Evolutionary conservation across 2,888 invertebrate genomes (phyloP).

Genomic region (Oxycera nigricornis): DNA sequence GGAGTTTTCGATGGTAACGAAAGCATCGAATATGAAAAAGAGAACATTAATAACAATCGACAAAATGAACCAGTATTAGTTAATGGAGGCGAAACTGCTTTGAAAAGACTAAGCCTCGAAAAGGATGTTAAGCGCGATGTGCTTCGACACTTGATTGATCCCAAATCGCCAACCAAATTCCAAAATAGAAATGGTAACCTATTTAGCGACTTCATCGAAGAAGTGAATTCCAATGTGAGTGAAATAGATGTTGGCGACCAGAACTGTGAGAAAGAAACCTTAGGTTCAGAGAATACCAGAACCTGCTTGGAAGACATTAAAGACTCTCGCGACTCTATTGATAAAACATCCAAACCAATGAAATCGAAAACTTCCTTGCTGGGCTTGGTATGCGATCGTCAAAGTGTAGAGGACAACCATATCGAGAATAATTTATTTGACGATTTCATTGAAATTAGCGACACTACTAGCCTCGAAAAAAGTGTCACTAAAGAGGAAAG

Average conservation of each 20-base stretch:
- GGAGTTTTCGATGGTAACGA: slow-evolving; percentile 48
- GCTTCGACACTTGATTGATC: slow-evolving; percentile 16
- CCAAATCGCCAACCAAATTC: background rate
- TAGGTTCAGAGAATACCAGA: background rate
- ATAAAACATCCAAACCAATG: background rate
- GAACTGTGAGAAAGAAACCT: background rate
- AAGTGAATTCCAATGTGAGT: background rate
- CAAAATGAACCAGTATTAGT: background rate
- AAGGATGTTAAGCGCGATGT: slow-evolving; percentile 12
- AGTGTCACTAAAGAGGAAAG: background rate
- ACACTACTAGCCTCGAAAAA: too few relatives aligned
- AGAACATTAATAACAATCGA: background rate
- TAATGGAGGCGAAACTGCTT: background rate
- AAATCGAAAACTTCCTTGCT: background rate
- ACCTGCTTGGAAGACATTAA: background rate
- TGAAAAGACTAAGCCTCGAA: background rate
- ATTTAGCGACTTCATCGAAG: slow-evolving; percentile 20
- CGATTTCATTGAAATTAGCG: background rate
- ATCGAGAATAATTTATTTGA: background rate
- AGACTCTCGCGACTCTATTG: background rate
- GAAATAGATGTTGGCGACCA: background rate
- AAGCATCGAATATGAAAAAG: slow-evolving; percentile 43
- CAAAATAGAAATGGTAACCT: slow-evolving; percentile 9
- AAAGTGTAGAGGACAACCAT: background rate
- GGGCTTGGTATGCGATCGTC: slow-evolving; percentile 1